Evolutionary conservation across 2,888 invertebrate species (phyloP).

Genomic region (Hofmannophila pseudospretella): DNA sequence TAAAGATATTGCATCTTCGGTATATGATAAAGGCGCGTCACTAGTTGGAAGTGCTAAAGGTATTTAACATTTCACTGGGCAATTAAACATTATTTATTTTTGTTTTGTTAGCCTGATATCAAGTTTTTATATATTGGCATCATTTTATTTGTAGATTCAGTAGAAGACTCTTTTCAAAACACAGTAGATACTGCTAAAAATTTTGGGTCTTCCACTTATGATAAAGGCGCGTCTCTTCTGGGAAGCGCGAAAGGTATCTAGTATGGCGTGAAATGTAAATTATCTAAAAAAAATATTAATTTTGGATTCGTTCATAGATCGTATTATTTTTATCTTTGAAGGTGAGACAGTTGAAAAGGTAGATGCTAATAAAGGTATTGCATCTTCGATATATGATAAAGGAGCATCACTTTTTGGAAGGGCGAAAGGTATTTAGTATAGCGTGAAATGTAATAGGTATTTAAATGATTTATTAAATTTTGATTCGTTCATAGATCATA

Average conservation of each 20-base stretch:
- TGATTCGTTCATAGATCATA: neutral
- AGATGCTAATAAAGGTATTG: slow-evolving; percentile 23
- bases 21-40: slow-evolving; percentile 39
- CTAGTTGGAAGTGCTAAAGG: slow-evolving; percentile 24
- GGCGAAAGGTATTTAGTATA: slow-evolving; percentile 25
- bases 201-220: slow-evolving; percentile 30
- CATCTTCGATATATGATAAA: slow-evolving; percentile 31
- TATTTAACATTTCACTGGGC: neutral
- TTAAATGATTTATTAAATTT: neutral
- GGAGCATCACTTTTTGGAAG: slow-evolving; percentile 27
- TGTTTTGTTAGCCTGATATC: slow-evolving; percentile 5
- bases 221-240: slow-evolving; percentile 30
- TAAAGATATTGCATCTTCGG: slow-evolving; percentile 41
- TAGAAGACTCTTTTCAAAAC: slow-evolving; percentile 22
- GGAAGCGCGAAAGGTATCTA: slow-evolving; percentile 20
- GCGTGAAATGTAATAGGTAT: neutral
- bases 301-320: too few species aligned
- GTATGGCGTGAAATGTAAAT: neutral
- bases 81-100: too few species aligned
- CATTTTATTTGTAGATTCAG: slow-evolving; percentile 6
- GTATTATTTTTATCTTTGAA: too few species aligned
- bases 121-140: slow-evolving; percentile 20
- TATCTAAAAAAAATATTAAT: too few species aligned
- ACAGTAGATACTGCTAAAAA: slow-evolving; percentile 34
- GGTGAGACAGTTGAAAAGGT: neutral